A percentile compares a stretch with the other conserved stretches of the same genome.
phyloP scores from a whole-genome alignment of 2,888 invertebrate genomes.

The Cantharis rustica region DNA sequence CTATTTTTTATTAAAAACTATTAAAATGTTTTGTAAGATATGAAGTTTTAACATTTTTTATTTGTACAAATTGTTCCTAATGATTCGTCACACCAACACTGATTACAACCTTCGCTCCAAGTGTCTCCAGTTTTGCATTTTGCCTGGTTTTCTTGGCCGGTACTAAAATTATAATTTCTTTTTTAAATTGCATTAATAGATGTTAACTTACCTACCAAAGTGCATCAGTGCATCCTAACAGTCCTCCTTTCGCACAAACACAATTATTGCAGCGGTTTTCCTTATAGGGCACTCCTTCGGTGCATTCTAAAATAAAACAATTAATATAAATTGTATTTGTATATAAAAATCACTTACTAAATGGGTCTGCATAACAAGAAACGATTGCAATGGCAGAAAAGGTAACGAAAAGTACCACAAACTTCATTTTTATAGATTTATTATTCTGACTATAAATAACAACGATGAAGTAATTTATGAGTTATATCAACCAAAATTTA shows the following conservation, averaged over 20 bases:
- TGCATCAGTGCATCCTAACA: not conserved
- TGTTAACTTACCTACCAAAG: not conserved
- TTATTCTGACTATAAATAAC: not conserved
- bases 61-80: not conserved
- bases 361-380: not conserved
- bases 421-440: not conserved
- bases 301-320: not conserved
- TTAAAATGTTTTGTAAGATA: not conserved
- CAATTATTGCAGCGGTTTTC: not conserved
- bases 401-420: not conserved
- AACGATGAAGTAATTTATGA: not conserved
- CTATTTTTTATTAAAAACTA: not conserved
- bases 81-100: not conserved
- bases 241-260: not conserved
- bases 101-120: not conserved
- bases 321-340: not conserved
- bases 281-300: not conserved
- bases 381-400: not conserved
- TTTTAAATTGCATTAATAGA: not conserved
- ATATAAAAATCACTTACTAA: not conserved
- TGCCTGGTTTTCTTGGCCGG: not conserved
- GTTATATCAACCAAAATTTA: not conserved
- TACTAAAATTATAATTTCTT: not conserved
- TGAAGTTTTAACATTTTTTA: not conserved
- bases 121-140: not conserved